Conservation (phyloP, 2,113 vertebrate species). For the Hypocryptadius cinnamomeus region DNA sequence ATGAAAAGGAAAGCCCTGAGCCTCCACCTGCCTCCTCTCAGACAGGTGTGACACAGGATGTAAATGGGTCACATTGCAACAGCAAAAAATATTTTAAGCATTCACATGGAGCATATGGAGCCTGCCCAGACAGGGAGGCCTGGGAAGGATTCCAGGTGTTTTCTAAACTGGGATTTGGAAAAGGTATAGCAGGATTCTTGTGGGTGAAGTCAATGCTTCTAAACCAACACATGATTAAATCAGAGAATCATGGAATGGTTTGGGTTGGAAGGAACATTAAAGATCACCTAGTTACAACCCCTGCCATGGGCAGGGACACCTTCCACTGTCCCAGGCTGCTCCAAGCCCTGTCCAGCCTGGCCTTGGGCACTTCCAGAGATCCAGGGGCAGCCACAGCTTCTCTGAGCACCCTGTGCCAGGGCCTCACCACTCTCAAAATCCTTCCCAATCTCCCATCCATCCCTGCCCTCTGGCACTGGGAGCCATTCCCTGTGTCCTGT, state of each 20-base stretch:
- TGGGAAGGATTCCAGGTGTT: neutral
- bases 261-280: neutral
- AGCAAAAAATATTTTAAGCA: neutral
- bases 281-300: neutral
- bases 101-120: neutral
- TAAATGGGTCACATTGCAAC: neutral
- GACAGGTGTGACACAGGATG: neutral
- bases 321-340: neutral
- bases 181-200: neutral
- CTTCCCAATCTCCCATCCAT: accelerated
- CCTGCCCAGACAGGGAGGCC: neutral
- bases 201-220: neutral
- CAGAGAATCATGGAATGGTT: neutral
- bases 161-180: neutral
- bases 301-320: neutral
- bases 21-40: neutral
- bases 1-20: neutral
- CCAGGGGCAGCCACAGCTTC: neutral
- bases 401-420: neutral
- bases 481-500: neutral
- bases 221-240: neutral
- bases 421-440: accelerated
- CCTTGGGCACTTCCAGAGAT: neutral
- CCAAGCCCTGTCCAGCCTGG: accelerated
- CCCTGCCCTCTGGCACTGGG: neutral